Evolutionary conservation across 2,888 invertebrate genomes (phyloP), one percentile per base, ranked within the genome.

Genomic region (Tortricodes alternella): DNA sequence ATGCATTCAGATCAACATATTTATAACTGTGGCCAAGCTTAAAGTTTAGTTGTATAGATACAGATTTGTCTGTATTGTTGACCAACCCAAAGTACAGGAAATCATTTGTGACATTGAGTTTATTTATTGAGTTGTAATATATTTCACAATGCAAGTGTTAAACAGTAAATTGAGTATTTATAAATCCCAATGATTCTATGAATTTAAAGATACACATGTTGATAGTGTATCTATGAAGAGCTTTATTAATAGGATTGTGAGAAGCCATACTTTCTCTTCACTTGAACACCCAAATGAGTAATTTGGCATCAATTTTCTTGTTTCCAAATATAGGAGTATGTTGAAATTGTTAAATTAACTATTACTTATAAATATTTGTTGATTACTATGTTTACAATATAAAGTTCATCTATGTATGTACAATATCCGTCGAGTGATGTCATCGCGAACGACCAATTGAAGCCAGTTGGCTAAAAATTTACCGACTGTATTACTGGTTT

Each of bases 381-480:
- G n/a, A n/a, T n/a, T n/a, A n/a, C n/a, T n/a, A n/a, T n/a, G n/a
- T n/a, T n/a, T n/a, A n/a, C n/a, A n/a, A n/a, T n/a, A n/a, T n/a
- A n/a, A n/a, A n/a, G n/a, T n/a, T n/a, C n/a, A n/a, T n/a, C n/a
- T n/a, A 19, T 41, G 43, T 49, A 49, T 49, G 49, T 38, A 50
- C 18, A 21, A 44, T 50, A 56, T 43, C 43, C 37, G 56, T 18
- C 9, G 18, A 56, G 66, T 71, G 71, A 71, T 71, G 71, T 71
- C 71, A 71, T 71, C 68, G 34, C 49, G 49, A 60, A 34, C 51
- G 51, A 53, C 64, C 66, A 70, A 66, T 67, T 66, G 64, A 68
- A 62, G 60, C 62, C 60, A 53, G 58, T 51, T 43, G 55, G 55
- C 60, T 46, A 58, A 52, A 50, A 64, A 50, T 53, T 59, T 59